Evolutionary conservation across 2,888 invertebrate genomes (phyloP).

Genomic region (Tetragonula carbonaria): DNA sequence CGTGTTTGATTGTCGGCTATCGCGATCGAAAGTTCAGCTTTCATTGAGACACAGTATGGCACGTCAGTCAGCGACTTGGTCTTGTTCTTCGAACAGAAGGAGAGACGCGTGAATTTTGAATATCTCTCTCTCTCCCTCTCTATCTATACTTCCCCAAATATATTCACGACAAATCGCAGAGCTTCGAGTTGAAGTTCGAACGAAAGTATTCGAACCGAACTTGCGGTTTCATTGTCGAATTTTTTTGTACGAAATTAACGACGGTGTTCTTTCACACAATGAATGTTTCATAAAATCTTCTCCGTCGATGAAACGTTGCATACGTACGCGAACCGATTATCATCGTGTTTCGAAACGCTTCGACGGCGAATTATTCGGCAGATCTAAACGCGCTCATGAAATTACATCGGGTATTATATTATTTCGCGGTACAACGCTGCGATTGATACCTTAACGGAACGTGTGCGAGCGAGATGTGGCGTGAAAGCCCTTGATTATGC

Average conservation of each 20-base stretch:
- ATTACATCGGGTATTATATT: background rate
- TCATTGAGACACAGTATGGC: background rate
- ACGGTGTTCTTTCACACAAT: background rate
- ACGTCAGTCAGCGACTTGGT: background rate
- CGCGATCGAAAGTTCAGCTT: background rate
- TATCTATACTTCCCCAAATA: background rate
- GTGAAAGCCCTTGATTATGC: background rate
- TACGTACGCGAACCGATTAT: background rate
- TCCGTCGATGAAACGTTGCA: background rate
- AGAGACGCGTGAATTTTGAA: background rate
- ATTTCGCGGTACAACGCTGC: background rate
- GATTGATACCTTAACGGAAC: constrained; percentile 5
- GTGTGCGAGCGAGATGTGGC: background rate
- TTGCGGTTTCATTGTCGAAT: too few relatives aligned
- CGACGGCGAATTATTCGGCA: background rate
- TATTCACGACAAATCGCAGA: background rate
- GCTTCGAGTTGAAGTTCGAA: background rate
- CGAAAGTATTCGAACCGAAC: too few relatives aligned
- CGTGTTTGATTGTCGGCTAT: background rate
- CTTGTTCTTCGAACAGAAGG: background rate
- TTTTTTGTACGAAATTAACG: background rate
- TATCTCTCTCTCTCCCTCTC: background rate
- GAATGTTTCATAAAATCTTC: background rate
- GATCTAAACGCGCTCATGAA: background rate
- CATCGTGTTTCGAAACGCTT: background rate